phyloP scores from a whole-genome alignment of 2,797 vertebrate species.

The Hypotaenidia philippensis region DNA sequence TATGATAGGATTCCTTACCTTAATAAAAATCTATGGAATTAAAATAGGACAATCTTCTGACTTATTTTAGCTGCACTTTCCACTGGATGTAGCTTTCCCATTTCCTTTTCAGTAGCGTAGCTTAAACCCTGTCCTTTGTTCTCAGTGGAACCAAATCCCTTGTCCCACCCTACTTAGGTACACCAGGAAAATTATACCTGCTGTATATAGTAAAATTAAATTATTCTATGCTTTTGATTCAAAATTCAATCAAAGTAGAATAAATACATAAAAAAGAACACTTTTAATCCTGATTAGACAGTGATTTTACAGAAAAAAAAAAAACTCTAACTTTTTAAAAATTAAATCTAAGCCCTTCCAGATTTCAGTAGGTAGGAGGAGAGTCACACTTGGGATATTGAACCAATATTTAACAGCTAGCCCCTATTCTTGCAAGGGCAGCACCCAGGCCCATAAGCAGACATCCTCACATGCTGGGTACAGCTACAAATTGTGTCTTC shows the following conservation, averaged over 20 bases:
- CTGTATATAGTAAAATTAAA: neutral
- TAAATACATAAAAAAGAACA: neutral
- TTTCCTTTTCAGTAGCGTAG: neutral
- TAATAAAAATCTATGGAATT: neutral
- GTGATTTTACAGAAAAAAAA: neutral
- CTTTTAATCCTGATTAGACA: neutral
- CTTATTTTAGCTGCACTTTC: neutral
- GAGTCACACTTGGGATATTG: neutral
- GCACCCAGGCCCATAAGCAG: neutral
- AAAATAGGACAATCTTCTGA: neutral
- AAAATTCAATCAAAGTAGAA: neutral
- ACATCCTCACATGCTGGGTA: fast-evolving
- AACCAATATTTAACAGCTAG: neutral
- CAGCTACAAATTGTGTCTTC: neutral
- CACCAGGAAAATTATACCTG: neutral
- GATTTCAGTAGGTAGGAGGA: neutral
- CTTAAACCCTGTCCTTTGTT: neutral
- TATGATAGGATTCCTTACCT: neutral
- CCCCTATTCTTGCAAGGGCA: neutral
- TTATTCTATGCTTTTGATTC: neutral
- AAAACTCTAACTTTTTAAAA: neutral
- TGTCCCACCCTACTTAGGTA: neutral
- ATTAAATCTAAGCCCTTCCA: neutral
- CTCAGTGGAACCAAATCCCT: neutral
- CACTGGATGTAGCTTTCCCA: neutral